Evolutionary conservation across 2,113 vertebrate genomes (phyloP), one percentile per base, ranked within the genome.

Genomic region (Rafetus swinhoei): DNA sequence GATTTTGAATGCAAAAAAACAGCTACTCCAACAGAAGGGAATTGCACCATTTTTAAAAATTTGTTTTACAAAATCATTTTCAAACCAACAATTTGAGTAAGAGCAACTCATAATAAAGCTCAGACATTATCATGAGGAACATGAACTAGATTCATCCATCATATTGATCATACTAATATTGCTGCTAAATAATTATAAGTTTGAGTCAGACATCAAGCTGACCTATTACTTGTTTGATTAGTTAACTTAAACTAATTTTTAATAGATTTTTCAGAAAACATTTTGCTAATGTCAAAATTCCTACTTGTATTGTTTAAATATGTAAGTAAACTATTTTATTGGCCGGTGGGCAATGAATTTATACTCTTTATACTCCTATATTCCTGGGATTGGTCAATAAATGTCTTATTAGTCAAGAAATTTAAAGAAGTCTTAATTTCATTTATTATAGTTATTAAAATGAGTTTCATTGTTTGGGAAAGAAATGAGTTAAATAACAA

Each of bases 11-110:
- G 29, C 84, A 83, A 62, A 59, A 83, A 85, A 95, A 65, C 81
- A 93, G 81, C 81, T 19, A 65, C 50, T 82, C 57, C 2, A 1
- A 22, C 16, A 57, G 74, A 87, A n/a, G 25, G 84, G 69, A 52
- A 45, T 45, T 45, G 45, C 45, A 45, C 45, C 45, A 45, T 45
- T 45, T 45, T 45, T 45, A 45, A 45, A 45, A 45, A 45, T 45
- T 45, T 90, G 15, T 84, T 56, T 76, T 19, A 89, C 57, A 62
- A 84, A 97, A 90, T 85, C 84, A 88, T 94, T 97, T 94, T 91
- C 39, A 52, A 87, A 60, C 45, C 84, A 79, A 24, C 92, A 94
- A 80, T 93, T 95, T 84, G 96, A 85, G 25, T 92, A 39, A 93
- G 82, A 60, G 88, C 29, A 39, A 80, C 21, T 84, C 21, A 4